phyloP scores from a whole-genome alignment of 2,888 invertebrate genomes.

The Coelogynopora nodosa region DNA sequence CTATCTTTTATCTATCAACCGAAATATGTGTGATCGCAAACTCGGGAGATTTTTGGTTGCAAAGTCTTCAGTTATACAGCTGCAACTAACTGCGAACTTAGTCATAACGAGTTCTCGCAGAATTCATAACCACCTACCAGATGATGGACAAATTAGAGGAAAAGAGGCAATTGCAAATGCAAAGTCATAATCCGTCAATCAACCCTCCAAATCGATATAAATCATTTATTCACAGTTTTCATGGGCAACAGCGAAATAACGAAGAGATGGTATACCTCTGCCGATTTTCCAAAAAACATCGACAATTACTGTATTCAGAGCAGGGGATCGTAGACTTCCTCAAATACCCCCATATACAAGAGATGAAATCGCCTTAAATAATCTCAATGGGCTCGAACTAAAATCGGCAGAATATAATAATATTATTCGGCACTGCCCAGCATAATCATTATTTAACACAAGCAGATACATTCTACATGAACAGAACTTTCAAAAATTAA shows the following conservation, averaged over 20 bases:
- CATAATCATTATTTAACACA: conserved; percentile 1
- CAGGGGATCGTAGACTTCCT: not conserved
- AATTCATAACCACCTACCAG: not conserved
- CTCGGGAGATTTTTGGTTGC: not conserved
- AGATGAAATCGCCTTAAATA: not conserved
- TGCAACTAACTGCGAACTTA: conserved; percentile 9
- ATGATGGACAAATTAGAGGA: not conserved
- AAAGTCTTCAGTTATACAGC: not conserved
- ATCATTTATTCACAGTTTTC: not conserved
- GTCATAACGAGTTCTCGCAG: not conserved
- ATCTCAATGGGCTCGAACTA: not conserved
- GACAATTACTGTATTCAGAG: not conserved
- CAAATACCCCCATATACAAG: not conserved
- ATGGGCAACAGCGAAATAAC: conserved; percentile 16
- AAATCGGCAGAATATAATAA: not conserved
- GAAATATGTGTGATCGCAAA: not conserved
- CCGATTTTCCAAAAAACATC: conserved; percentile 6
- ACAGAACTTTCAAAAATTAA: not conserved
- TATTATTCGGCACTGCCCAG: conserved; percentile 22
- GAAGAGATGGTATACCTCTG: conserved; percentile 6
- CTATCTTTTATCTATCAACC: not conserved
- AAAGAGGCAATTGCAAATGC: not conserved
- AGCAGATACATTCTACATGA: not conserved
- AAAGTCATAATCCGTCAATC: conserved; percentile 10
- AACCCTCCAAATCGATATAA: conserved; percentile 11